These are phyloP conservation scores for Phyllostomus hastatus DNA, from an alignment of 2,113 vertebrate genomes.

Conservation along the genomic window DNA sequence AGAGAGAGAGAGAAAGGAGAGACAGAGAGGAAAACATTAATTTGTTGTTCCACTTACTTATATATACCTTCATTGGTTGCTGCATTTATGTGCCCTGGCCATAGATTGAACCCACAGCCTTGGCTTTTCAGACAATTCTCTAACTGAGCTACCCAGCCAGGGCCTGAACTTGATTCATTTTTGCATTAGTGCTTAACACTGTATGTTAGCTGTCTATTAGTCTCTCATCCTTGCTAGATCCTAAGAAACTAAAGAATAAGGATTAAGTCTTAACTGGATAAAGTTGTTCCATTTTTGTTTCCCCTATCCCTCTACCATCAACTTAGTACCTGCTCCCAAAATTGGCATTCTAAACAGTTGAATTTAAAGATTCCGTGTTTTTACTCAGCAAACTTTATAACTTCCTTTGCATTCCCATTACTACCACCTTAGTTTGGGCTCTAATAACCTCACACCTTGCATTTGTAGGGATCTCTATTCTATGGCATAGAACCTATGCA, in stretches of 20 bases:
- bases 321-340: background rate
- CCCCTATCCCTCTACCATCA: background rate
- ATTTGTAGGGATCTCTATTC: background rate
- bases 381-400: background rate
- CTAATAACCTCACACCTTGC: background rate
- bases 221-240: background rate
- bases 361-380: slow-evolving; percentile 16
- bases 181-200: background rate
- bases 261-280: background rate
- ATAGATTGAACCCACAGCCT: too few relatives aligned
- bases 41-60: too few relatives aligned
- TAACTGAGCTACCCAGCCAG: too few relatives aligned
- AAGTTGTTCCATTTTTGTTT: slow-evolving; percentile 28
- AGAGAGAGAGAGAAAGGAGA: too few relatives aligned
- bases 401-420: background rate
- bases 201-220: background rate
- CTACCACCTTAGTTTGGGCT: background rate
- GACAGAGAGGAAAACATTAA: too few relatives aligned
- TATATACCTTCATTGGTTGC: too few relatives aligned
- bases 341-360: background rate
- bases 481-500: background rate
- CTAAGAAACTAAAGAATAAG: background rate
- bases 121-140: too few relatives aligned
- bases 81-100: too few relatives aligned
- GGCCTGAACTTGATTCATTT: background rate